phyloP scores from a whole-genome alignment of 92 coral and sea anemone species.

The Meandrina meandrites region DNA sequence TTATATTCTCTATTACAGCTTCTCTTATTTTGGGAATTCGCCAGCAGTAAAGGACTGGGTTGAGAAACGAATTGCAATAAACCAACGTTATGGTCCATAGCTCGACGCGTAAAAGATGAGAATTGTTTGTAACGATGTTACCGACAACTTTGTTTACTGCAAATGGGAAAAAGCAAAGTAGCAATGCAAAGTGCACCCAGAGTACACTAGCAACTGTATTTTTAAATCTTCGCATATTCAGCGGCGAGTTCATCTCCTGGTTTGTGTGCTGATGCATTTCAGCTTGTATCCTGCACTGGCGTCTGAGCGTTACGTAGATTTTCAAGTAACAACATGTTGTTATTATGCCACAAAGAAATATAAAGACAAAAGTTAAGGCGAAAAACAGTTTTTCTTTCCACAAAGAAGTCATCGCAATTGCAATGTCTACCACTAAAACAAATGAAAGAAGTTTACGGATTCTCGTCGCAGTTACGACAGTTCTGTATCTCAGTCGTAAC shows the following conservation, averaged over 20 bases:
- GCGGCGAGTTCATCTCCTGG: not conserved
- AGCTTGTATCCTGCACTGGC: not conserved
- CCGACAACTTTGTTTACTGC: not conserved
- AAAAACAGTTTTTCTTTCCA: not conserved
- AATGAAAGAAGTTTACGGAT: not conserved
- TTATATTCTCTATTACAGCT: not conserved
- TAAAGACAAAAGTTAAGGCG: not conserved
- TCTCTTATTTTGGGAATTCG: slow-evolving; percentile 11
- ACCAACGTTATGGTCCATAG: not conserved
- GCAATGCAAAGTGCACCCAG: not conserved
- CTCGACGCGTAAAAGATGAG: not conserved
- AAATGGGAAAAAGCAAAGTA: slow-evolving; percentile 8
- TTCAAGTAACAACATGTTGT: slow-evolving; percentile 13
- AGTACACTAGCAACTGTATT: slow-evolving; percentile 1
- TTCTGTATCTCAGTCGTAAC: slow-evolving; percentile 26
- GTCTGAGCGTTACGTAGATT: slow-evolving; percentile 12
- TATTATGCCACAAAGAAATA: not conserved
- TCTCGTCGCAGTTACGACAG: slow-evolving; percentile 1
- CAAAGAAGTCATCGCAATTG: not conserved
- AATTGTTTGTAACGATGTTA: not conserved
- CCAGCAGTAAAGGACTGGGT: slow-evolving; percentile 29
- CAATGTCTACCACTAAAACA: not conserved
- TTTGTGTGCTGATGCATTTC: not conserved
- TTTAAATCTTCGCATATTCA: not conserved
- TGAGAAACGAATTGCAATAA: slow-evolving; percentile 12